phyloP scores from a whole-genome alignment of 2,797 vertebrate species.

The Mus minutoides region DNA sequence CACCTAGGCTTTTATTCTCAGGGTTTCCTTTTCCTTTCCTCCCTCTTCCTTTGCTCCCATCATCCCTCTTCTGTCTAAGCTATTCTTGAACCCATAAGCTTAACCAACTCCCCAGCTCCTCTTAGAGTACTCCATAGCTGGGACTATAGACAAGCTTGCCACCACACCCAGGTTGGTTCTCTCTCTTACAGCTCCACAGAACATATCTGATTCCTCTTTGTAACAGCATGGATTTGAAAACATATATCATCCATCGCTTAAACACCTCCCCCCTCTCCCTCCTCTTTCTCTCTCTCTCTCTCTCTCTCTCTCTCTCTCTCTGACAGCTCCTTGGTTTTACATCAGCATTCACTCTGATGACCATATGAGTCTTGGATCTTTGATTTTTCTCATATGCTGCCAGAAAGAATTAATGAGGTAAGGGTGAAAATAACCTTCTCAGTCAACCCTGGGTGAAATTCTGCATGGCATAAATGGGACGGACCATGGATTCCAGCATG shows the following conservation, averaged over 20 bases:
- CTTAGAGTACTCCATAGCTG: background rate
- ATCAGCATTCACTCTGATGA: background rate
- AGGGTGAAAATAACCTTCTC: background rate
- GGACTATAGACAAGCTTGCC: background rate
- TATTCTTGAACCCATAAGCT: background rate
- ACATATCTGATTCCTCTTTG: background rate
- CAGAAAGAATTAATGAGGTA: background rate
- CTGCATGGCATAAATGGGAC: too few species aligned
- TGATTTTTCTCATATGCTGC: background rate
- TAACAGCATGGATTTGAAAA: background rate
- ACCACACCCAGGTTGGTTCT: background rate
- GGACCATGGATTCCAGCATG: too few species aligned
- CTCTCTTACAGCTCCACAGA: too few species aligned
- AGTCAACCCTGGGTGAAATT: background rate
- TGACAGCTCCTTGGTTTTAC: background rate
- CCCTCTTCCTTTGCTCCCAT: background rate
- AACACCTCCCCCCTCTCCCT: background rate
- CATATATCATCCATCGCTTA: background rate
- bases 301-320: too few species aligned
- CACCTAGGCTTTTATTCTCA: background rate
- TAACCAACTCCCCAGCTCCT: background rate
- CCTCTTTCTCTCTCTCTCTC: too few species aligned
- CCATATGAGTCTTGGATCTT: background rate
- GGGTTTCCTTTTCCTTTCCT: background rate
- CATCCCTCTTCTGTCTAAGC: background rate